Conservation (phyloP, 2,888 invertebrate species). For the Arge pagana region DNA sequence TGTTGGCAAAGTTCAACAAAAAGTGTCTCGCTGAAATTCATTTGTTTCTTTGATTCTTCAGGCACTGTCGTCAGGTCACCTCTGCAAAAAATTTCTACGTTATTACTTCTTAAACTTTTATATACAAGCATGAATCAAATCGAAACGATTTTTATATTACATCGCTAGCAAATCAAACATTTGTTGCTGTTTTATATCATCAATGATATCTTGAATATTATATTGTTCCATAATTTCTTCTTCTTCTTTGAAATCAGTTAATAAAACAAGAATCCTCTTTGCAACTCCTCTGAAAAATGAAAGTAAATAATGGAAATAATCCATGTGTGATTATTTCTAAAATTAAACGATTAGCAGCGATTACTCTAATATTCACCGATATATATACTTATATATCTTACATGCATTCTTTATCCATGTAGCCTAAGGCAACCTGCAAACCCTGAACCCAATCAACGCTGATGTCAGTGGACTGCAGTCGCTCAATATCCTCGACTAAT, state of each 20-base stretch:
- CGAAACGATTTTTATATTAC: conserved; percentile 27
- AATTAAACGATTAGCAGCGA: background rate
- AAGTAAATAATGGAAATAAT: background rate
- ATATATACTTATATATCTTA: conserved; percentile 22
- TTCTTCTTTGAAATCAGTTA: conserved; percentile 41
- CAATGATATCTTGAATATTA: conserved; percentile 25
- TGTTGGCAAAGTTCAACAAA: conserved; percentile 29
- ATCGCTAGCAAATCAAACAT: conserved; percentile 33
- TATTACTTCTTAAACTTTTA: background rate
- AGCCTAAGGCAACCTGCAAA: conserved; percentile 33
- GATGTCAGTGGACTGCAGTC: conserved; percentile 26
- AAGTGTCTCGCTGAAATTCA: conserved; percentile 31
- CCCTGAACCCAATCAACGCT: conserved; percentile 39
- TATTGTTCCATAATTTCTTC: conserved; percentile 30
- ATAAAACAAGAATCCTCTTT: conserved; percentile 31
- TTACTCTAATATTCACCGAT: background rate
- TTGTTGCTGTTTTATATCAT: conserved; percentile 10
- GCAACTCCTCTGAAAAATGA: background rate
- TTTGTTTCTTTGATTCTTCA: conserved; percentile 11
- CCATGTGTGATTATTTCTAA: background rate
- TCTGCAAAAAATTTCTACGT: conserved; percentile 26
- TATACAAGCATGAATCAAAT: background rate
- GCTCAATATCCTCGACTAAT: conserved; percentile 24
- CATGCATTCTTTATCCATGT: conserved; percentile 29
- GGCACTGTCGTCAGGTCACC: conserved; percentile 30